Evolutionary conservation across 2,888 invertebrate genomes (phyloP).

Genomic region (Phortica magna): DNA sequence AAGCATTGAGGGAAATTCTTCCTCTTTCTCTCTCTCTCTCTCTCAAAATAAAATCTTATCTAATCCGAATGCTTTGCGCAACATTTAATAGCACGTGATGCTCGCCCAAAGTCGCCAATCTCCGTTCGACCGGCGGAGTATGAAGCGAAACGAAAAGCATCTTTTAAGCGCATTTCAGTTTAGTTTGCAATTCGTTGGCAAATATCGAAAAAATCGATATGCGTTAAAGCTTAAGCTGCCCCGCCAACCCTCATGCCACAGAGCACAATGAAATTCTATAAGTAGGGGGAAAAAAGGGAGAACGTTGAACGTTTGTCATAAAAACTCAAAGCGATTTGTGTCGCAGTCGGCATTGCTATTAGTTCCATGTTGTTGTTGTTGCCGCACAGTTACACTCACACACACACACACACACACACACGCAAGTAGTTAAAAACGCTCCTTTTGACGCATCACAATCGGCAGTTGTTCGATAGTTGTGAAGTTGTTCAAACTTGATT

Average conservation of each 20-base stretch:
- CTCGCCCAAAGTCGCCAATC: slow-evolving; percentile 43
- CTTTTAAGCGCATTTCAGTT: not conserved
- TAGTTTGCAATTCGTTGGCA: slow-evolving; percentile 27
- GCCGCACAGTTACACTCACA: not conserved
- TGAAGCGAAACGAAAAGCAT: not conserved
- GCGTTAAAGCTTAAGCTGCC: not conserved
- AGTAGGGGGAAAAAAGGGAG: not conserved
- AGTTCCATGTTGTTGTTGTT: not conserved
- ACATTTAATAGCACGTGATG: slow-evolving; percentile 66
- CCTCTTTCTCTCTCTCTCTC: not conserved
- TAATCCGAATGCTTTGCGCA: slow-evolving; percentile 53
- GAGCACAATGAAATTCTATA: too few species aligned
- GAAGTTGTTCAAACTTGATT: not conserved
- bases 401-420: not conserved
- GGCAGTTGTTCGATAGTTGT: too few species aligned
- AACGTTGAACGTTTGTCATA: too few species aligned
- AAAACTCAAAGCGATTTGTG: not conserved
- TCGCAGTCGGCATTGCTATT: not conserved
- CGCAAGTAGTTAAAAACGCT: too few species aligned
- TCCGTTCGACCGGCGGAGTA: not conserved
- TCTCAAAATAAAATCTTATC: not conserved
- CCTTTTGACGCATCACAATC: too few species aligned
- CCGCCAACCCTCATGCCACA: too few species aligned
- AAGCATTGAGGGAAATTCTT: too few species aligned
- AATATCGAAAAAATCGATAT: not conserved